phyloP scores from a whole-genome alignment of 2,888 invertebrate genomes.

The Erebia epiphron region DNA sequence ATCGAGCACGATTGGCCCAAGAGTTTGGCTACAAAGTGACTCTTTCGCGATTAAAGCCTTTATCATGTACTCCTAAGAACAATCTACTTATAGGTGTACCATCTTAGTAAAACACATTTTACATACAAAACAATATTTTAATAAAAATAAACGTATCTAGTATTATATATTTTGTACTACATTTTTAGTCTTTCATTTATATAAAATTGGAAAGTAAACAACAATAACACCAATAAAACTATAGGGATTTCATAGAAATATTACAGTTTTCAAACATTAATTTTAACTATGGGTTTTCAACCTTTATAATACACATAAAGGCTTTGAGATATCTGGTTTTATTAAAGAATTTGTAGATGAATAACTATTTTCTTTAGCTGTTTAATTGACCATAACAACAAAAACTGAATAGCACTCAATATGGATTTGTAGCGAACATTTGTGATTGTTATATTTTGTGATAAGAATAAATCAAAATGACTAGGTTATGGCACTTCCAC shows the following conservation, averaged over 20 bases:
- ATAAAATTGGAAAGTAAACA: conserved; percentile 23
- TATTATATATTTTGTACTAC: conserved; percentile 40
- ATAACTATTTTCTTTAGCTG: neutral
- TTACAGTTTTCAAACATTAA: neutral
- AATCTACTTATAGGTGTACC: conserved; percentile 89
- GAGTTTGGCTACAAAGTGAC: conserved; percentile 89
- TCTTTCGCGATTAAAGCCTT: conserved; percentile 90
- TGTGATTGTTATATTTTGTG: too few species aligned
- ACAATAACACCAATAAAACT: conserved; percentile 24
- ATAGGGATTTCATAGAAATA: neutral
- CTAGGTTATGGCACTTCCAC: conserved; percentile 15
- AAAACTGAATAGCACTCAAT: neutral
- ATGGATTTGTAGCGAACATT: too few species aligned
- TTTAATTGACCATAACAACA: neutral
- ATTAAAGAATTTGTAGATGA: neutral
- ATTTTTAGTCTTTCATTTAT: conserved; percentile 37
- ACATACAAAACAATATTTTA: conserved; percentile 35
- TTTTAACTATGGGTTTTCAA: neutral
- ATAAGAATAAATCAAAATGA: neutral
- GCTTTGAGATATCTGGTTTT: neutral
- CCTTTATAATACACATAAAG: neutral
- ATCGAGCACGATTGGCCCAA: conserved; percentile 89
- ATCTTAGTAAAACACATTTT: conserved; percentile 44
- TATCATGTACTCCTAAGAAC: conserved; percentile 95
- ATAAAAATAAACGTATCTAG: conserved; percentile 35